Percentiles rank a stretch among this genome's conserved stretches.
These are phyloP conservation scores for Sebastiscus tertius DNA, from an alignment of 2,797 vertebrate species.

Conservation along the genomic window DNA sequence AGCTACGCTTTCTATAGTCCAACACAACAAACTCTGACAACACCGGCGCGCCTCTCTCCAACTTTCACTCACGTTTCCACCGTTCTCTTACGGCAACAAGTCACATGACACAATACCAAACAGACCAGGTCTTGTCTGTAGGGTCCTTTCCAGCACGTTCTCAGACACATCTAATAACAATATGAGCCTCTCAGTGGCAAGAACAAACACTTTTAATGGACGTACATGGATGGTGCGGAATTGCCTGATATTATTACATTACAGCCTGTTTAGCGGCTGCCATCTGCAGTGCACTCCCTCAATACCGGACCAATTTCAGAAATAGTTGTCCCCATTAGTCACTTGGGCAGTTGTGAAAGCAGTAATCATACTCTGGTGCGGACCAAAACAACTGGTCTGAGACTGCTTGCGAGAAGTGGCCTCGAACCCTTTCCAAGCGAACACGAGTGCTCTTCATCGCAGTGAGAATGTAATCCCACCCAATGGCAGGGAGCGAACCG, in stretches of 20 bases:
- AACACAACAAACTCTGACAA: too few species aligned
- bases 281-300: neutral
- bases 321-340: neutral
- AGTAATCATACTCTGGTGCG: neutral
- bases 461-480: neutral
- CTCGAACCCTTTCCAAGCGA: neutral
- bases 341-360: neutral
- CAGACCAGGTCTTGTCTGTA: neutral
- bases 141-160: neutral
- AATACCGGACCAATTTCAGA: neutral
- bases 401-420: too few species aligned
- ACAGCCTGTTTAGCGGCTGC: neutral
- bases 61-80: too few species aligned
- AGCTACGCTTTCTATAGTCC: too few species aligned
- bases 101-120: neutral
- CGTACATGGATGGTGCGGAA: neutral
- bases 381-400: neutral
- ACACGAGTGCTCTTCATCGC: neutral
- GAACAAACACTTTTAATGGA: neutral
- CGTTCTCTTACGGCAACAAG: neutral
- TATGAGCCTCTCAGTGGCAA: neutral
- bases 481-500: too few species aligned
- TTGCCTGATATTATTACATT: neutral
- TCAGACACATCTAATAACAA: neutral
- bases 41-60: too few species aligned